phyloP scores from a whole-genome alignment of 2,797 vertebrate species.

The Smutsia gigantea region DNA sequence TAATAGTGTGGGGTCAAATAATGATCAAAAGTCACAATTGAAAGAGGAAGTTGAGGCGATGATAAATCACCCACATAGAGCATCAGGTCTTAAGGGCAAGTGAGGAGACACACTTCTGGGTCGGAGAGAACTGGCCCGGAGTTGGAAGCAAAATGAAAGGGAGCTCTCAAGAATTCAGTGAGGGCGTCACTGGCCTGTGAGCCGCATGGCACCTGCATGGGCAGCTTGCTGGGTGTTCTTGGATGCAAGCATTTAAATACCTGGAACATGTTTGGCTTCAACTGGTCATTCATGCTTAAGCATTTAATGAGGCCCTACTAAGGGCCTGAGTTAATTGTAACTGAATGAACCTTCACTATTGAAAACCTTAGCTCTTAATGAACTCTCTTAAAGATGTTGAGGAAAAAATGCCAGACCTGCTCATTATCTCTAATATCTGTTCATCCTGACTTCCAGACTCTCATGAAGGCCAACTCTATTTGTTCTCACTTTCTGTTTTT shows the following conservation, averaged over 20 bases:
- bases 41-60: background rate
- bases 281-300: slow-evolving; percentile 46
- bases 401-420: slow-evolving; percentile 48
- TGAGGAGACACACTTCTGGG: background rate
- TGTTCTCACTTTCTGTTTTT: slow-evolving; percentile 46
- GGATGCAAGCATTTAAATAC: background rate
- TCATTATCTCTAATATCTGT: slow-evolving; percentile 47
- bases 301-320: slow-evolving; percentile 49
- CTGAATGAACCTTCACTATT: slow-evolving; percentile 30
- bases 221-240: background rate
- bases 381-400: slow-evolving; percentile 35
- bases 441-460: slow-evolving; percentile 5
- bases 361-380: slow-evolving; percentile 45
- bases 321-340: slow-evolving; percentile 45
- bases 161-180: background rate
- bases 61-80: background rate
- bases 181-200: background rate
- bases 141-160: background rate
- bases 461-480: background rate
- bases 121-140: background rate
- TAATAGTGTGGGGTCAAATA: background rate
- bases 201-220: background rate
- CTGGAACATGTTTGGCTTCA: slow-evolving; percentile 38
- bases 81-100: background rate
- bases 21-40: background rate